phyloP scores from a whole-genome alignment of 2,888 invertebrate species.

The Stenolophus ochropezus region DNA sequence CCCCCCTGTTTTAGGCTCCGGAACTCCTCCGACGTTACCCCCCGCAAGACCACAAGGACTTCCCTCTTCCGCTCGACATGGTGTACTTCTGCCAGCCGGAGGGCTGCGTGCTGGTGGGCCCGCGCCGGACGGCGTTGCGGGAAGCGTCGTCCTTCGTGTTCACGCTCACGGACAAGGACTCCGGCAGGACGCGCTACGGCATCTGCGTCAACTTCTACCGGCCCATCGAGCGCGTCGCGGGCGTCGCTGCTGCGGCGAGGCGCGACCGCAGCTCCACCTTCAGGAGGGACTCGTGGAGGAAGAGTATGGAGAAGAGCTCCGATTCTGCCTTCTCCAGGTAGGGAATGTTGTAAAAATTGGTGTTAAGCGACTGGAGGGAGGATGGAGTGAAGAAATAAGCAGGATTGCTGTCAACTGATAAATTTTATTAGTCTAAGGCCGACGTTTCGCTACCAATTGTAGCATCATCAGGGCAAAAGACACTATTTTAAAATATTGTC shows the following conservation, averaged over 20 bases:
- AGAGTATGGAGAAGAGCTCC: conserved; percentile 93
- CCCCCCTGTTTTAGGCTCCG: conserved; percentile 80
- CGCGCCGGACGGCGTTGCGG: conserved; percentile 86
- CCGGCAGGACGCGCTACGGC: conserved; percentile 94
- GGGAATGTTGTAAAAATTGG: conserved; percentile 63
- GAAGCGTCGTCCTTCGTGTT: conserved; percentile 98
- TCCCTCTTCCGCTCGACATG: conserved; percentile 97
- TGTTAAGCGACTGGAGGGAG: too few species aligned
- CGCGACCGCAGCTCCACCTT: conserved; percentile 77
- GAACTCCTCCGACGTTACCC: conserved; percentile 97
- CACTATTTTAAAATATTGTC: conserved; percentile 1
- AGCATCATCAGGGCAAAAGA: too few species aligned
- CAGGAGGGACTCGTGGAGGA: conserved; percentile 91
- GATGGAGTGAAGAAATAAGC: too few species aligned
- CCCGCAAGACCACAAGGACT: conserved; percentile 96
- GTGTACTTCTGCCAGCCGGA: conserved; percentile 99
- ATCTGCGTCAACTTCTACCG: conserved; percentile 99
- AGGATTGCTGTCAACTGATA: too few species aligned
- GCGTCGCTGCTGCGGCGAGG: conserved; percentile 68
- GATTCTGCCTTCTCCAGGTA: conserved; percentile 96
- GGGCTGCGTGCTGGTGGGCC: conserved; percentile 95
- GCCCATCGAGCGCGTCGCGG: conserved; percentile 82
- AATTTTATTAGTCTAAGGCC: too few species aligned
- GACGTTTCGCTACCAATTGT: too few species aligned
- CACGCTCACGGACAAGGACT: conserved; percentile 98